Evolutionary conservation across 2,113 vertebrate genomes (phyloP).

Genomic region (Caranx ignobilis): DNA sequence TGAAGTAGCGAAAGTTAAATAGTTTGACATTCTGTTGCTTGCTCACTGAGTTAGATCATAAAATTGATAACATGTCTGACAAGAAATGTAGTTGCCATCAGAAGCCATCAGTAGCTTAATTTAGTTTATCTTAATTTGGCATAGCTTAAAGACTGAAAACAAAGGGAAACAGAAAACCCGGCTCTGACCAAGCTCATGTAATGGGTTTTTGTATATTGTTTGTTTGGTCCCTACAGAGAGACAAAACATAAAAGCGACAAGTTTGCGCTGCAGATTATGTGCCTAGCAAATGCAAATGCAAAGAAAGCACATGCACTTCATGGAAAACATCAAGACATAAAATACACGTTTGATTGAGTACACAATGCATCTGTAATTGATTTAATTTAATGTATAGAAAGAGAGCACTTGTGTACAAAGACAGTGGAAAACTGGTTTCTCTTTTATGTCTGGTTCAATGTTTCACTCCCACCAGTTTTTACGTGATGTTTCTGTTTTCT

Average conservation of each 20-base stretch:
- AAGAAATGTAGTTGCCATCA: background rate
- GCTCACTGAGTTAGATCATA: background rate
- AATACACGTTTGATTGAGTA: background rate
- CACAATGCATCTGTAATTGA: background rate
- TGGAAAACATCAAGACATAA: background rate
- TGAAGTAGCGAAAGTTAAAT: background rate
- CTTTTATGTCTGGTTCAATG: constrained; percentile 37
- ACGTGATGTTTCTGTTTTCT: constrained; percentile 62
- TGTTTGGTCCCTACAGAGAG: background rate
- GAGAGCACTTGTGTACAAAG: constrained; percentile 2
- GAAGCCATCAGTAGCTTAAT: background rate
- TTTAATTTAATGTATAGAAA: background rate
- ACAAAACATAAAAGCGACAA: background rate
- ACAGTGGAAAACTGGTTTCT: constrained; percentile 45
- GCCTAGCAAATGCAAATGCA: too few relatives aligned
- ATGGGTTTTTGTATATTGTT: background rate
- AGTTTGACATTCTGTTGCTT: constrained; percentile 1
- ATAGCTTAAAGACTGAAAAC: constrained; percentile 1
- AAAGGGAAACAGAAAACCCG: background rate
- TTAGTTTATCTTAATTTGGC: background rate
- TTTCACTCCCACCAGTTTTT: constrained; percentile 50
- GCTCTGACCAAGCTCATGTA: background rate
- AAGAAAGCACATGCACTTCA: background rate
- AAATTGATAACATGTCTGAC: background rate
- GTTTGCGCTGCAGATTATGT: background rate